These are phyloP conservation scores for Hexactinellida sp. DNA, from an alignment of 37 sponge, comb jelly and placozoan species.

Conservation along the genomic window DNA sequence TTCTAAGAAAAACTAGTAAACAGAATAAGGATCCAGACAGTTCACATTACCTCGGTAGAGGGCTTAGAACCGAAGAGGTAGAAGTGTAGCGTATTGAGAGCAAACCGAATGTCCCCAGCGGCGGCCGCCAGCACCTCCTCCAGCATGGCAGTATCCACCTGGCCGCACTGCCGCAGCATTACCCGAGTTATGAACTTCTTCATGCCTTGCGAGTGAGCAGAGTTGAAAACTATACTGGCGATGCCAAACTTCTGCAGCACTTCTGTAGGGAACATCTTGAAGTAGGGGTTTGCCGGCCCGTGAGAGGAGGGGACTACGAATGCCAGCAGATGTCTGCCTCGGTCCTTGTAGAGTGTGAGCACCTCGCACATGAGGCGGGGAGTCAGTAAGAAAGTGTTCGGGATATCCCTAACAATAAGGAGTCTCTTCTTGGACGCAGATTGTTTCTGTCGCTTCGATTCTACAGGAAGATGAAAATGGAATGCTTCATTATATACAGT, in stretches of 20 bases:
- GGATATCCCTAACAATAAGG: neutral
- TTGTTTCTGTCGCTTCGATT: neutral
- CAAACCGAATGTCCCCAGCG: neutral
- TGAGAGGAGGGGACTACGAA: neutral
- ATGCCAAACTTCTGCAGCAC: neutral
- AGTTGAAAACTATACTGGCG: neutral
- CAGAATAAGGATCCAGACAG: neutral
- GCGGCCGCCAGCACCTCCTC: neutral
- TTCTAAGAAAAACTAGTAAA: neutral
- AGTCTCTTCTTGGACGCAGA: neutral
- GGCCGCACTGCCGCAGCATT: neutral
- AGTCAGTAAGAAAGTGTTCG: neutral
- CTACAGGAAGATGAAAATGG: too few relatives aligned
- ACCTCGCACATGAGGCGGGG: neutral
- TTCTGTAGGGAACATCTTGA: neutral
- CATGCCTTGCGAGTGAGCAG: neutral
- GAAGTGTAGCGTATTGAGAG: constrained; percentile 1
- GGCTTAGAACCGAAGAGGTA: neutral
- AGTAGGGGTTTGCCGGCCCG: neutral
- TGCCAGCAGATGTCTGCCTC: constrained; percentile 1
- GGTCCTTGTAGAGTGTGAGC: neutral
- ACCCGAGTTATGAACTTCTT: neutral
- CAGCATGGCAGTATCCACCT: neutral
- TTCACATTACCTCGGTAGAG: neutral
- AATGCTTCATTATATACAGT: too few relatives aligned